Conservation (phyloP, 2,888 invertebrate genomes). For the Lasiommata megera region DNA sequence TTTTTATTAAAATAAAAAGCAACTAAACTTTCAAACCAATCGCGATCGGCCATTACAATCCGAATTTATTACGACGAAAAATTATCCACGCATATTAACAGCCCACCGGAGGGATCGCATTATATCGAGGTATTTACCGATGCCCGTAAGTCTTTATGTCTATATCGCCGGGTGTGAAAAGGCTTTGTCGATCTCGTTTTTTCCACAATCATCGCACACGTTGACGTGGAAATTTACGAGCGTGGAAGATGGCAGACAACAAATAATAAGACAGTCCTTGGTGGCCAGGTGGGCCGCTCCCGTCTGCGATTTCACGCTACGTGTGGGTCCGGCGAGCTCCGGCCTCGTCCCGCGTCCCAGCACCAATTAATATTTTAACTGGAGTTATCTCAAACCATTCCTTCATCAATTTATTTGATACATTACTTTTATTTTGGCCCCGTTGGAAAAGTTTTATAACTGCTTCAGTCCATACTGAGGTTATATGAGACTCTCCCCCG, state of each 20-base stretch:
- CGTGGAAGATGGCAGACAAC: slow-evolving; percentile 78
- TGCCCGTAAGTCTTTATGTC: slow-evolving; percentile 60
- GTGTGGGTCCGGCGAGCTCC: slow-evolving; percentile 64
- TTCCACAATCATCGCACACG: slow-evolving; percentile 78
- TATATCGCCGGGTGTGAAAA: slow-evolving; percentile 67
- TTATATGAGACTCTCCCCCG: too few species aligned
- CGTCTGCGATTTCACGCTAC: slow-evolving; percentile 76
- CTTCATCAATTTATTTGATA: slow-evolving; percentile 3
- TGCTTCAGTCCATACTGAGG: too few species aligned
- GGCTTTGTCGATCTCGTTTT: slow-evolving; percentile 72
- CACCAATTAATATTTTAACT: slow-evolving; percentile 75
- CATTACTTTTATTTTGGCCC: too few species aligned
- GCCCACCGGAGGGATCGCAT: slow-evolving; percentile 53
- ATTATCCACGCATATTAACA: slow-evolving; percentile 75
- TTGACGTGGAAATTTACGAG: slow-evolving; percentile 80
- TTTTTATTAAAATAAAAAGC: slow-evolving; percentile 61
- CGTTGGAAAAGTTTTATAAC: too few species aligned
- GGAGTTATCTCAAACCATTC: slow-evolving; percentile 40
- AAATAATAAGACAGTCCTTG: slow-evolving; percentile 70
- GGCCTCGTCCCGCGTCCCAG: slow-evolving; percentile 40
- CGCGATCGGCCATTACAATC: slow-evolving; percentile 73
- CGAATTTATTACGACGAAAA: slow-evolving; percentile 78
- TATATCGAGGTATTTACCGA: slow-evolving; percentile 47
- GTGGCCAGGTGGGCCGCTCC: slow-evolving; percentile 72
- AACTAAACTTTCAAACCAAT: slow-evolving; percentile 65